Base-by-base conservation (phyloP, 2,113 vertebrate species). In the Accipiter virgatus region DNA sequence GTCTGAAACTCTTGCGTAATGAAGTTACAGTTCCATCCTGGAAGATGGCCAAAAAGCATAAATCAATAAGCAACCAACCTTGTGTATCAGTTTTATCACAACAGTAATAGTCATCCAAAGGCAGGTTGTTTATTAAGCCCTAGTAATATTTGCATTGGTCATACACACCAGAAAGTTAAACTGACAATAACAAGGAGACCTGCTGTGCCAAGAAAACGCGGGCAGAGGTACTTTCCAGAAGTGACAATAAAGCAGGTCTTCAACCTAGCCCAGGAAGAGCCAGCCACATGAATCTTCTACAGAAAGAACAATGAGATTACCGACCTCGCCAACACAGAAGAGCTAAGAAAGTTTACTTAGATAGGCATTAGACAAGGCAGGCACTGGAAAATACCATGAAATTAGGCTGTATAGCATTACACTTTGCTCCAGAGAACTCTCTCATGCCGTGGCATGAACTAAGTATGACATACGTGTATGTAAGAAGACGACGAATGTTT, bases 41-140 rank as follows among this genome's bases (percentile, higher is more conserved):
- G 95, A 91, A 78, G 71, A 70, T 20, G n/a, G 91, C 91, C 87
- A 95, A 81, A 93, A 94, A 80, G 74, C 66, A 95, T n/a, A 87
- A 91, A 95, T 95, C 89, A 95, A 93, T 80, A 84, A 95, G 78
- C 74, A 95, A 91, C 73, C 91, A 96, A 91, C 58, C 42, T 70
- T 58, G 45, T 58, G 45, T 45, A 85, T 72, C 70, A 74, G 63
- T 94, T 94, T 77, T 73, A 91, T 91, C 89, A 93, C 70, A 94
- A 89, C 87, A 82, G 48, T 32, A 87, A 85, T 20, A 75, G 52
- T 61, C 66, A 89, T 40, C 53, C 81, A 82, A 91, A 96, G 36
- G 73, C 31, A 68, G 29, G 36, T 6, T 81, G 73, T 55, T 81
- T 95, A 90, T 86, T 92, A 94, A 94, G 53, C 38, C 63, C 83